Percentiles rank a stretch among this genome's conserved stretches.
These are phyloP conservation scores for Lophotriccus pileatus DNA, from an alignment of 2,797 vertebrate species.

Conservation along the genomic window DNA sequence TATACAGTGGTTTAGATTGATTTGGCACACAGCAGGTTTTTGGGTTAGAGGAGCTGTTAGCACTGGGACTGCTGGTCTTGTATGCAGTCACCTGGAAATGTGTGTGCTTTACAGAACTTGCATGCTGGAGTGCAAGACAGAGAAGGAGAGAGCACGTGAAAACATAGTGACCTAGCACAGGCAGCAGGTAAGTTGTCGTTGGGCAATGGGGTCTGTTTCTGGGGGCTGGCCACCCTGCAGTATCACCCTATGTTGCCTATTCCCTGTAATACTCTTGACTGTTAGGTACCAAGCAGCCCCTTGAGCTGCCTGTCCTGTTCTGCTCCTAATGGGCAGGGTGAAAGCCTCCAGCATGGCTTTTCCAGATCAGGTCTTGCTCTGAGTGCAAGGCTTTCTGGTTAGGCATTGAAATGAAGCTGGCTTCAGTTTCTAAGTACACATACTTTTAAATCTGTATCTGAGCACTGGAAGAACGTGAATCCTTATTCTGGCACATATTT, in stretches of 20 bases:
- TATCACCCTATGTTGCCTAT: not conserved
- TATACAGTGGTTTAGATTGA: not conserved
- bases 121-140: not conserved
- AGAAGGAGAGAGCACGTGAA: not conserved
- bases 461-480: not conserved
- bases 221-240: not conserved
- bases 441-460: not conserved
- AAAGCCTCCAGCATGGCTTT: not conserved
- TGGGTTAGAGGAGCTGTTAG: not conserved
- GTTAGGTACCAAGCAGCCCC: not conserved
- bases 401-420: not conserved
- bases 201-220: not conserved
- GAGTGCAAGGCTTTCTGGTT: not conserved
- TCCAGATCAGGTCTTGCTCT: not conserved
- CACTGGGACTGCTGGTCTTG: not conserved
- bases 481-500: not conserved
- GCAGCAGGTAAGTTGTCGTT: rapidly evolving
- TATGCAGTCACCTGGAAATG: not conserved
- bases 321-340: not conserved
- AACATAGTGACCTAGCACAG: not conserved
- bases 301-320: not conserved
- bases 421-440: not conserved
- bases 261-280: not conserved
- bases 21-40: not conserved
- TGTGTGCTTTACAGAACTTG: not conserved